These are phyloP conservation scores for Ptychadena robeensis DNA, from an alignment of 2,797 vertebrate species.

Conservation along the genomic window DNA sequence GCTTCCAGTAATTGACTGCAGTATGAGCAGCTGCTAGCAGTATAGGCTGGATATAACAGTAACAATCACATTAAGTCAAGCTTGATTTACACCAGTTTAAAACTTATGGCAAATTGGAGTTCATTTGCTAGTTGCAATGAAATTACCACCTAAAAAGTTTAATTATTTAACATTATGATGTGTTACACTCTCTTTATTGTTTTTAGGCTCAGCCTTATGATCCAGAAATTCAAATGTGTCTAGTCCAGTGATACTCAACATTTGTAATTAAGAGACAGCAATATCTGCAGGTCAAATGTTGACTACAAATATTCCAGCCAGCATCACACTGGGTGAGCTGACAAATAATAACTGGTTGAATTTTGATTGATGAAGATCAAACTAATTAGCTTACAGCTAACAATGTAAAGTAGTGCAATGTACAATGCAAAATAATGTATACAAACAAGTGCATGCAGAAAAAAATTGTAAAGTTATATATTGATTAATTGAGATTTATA, in stretches of 20 bases:
- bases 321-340: constrained; percentile 65
- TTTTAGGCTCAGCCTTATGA: constrained; percentile 72
- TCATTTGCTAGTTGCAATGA: constrained; percentile 89
- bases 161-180: constrained; percentile 78
- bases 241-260: constrained; percentile 86
- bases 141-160: constrained; percentile 85
- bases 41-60: constrained; percentile 99
- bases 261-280: constrained; percentile 82
- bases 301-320: constrained; percentile 4
- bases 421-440: background rate
- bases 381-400: background rate
- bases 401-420: constrained; percentile 4
- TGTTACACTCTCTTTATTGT: constrained; percentile 75
- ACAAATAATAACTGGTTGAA: constrained; percentile 9
- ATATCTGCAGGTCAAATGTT: background rate
- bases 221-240: constrained; percentile 81
- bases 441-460: background rate
- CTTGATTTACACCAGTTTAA: constrained; percentile 99
- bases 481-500: background rate
- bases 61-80: constrained; percentile 99
- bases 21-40: constrained; percentile 99
- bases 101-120: constrained; percentile 98
- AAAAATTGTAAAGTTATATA: background rate
- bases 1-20: constrained; percentile 99
- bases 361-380: background rate